Evolutionary conservation across 2,113 vertebrate species (phyloP).

Genomic region (Tachysurus fulvidraco): DNA sequence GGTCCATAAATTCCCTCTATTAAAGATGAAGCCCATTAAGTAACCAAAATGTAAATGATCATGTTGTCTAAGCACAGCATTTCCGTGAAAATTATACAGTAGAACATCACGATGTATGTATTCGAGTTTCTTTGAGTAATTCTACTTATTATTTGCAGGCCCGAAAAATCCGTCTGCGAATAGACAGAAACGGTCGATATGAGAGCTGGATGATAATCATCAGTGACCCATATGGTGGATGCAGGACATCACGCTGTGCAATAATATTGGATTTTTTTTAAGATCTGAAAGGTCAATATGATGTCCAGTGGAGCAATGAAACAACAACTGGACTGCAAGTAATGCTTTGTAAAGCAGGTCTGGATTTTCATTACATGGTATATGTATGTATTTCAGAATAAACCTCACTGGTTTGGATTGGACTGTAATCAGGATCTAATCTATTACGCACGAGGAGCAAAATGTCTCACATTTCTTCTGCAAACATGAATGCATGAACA

Average conservation of each 20-base stretch:
- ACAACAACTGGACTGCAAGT: constrained; percentile 48
- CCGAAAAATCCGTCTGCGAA: background rate
- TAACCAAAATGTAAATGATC: background rate
- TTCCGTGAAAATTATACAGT: background rate
- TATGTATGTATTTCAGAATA: constrained; percentile 43
- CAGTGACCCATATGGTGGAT: background rate
- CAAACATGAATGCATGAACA: background rate
- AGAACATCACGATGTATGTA: background rate
- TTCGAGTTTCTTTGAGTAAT: background rate
- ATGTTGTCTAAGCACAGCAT: background rate
- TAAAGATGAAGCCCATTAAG: background rate
- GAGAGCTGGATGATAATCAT: background rate
- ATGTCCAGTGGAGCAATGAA: constrained; percentile 47
- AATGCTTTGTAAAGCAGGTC: constrained; percentile 41
- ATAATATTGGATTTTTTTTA: constrained; percentile 51
- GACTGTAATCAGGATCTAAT: background rate
- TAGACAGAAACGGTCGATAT: background rate
- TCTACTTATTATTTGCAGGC: background rate
- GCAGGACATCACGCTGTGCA: constrained; percentile 20
- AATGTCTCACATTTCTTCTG: background rate
- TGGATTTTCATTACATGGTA: background rate
- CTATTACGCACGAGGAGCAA: background rate
- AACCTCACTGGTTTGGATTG: background rate
- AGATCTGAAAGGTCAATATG: constrained; percentile 56
- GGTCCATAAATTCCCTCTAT: background rate